phyloP scores from a whole-genome alignment of 2,113 vertebrate species.

The Microcebus lehilahytsara region DNA sequence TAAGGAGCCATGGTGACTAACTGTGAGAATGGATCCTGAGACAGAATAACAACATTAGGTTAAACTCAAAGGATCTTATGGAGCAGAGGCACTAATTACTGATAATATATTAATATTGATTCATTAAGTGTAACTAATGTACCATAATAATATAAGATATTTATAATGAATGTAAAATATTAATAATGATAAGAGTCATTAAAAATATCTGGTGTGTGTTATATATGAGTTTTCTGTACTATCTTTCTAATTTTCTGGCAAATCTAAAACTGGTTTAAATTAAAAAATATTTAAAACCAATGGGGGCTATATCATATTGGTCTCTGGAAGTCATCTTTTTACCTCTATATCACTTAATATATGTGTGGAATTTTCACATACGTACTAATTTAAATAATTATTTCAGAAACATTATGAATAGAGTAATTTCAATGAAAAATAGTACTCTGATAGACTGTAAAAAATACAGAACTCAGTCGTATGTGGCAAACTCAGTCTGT shows the following conservation, averaged over 20 bases:
- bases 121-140: background rate
- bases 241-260: background rate
- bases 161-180: background rate
- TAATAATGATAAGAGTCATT: background rate
- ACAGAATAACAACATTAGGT: background rate
- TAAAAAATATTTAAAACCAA: background rate
- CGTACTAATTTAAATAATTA: background rate
- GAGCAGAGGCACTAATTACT: background rate
- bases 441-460: background rate
- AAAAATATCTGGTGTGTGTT: background rate
- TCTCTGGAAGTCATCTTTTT: background rate
- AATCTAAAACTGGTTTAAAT: background rate
- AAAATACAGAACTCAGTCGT: background rate
- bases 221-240: background rate
- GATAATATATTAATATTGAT: background rate
- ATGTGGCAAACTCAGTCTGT: background rate
- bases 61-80: background rate
- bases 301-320: background rate
- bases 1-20: background rate
- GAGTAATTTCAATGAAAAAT: background rate
- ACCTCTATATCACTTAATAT: background rate
- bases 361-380: background rate
- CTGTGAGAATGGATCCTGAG: background rate
- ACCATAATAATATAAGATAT: background rate
- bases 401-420: background rate